Conservation (phyloP, 2,888 invertebrate species). For the Cephus runcator region DNA sequence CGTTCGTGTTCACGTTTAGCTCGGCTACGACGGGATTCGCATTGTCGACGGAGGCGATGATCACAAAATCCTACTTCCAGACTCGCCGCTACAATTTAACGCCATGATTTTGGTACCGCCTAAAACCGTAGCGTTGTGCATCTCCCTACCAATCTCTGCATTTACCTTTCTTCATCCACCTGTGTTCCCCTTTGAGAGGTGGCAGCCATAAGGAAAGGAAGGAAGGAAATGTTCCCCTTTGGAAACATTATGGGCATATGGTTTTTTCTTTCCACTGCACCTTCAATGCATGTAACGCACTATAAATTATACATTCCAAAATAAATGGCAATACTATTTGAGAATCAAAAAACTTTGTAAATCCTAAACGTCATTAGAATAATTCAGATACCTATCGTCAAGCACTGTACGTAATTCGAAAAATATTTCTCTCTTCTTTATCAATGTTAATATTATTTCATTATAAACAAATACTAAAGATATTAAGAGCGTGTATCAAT, state of each 20-base stretch:
- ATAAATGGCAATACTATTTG: background rate
- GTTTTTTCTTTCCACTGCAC: background rate
- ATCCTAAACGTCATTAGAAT: background rate
- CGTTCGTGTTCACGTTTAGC: too few species aligned
- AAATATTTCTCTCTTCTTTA: background rate
- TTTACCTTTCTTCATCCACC: background rate
- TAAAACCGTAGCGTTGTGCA: too few species aligned
- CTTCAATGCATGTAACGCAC: background rate
- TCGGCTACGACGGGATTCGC: too few species aligned
- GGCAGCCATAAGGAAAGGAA: too few species aligned
- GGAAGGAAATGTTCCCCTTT: background rate
- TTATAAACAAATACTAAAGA: too few species aligned
- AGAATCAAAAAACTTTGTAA: background rate
- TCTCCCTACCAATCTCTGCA: background rate
- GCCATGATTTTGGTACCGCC: too few species aligned
- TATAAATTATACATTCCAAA: background rate
- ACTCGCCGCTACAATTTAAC: too few species aligned
- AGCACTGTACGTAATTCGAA: background rate
- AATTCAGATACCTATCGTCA: background rate
- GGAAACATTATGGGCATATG: background rate
- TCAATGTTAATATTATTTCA: background rate
- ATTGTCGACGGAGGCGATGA: too few species aligned
- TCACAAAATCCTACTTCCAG: too few species aligned
- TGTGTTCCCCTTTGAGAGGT: background rate
- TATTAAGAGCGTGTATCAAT: too few species aligned